These are phyloP conservation scores for Lepidostoma basale DNA, from an alignment of 1,140 invertebrate genomes.

Conservation along the genomic window DNA sequence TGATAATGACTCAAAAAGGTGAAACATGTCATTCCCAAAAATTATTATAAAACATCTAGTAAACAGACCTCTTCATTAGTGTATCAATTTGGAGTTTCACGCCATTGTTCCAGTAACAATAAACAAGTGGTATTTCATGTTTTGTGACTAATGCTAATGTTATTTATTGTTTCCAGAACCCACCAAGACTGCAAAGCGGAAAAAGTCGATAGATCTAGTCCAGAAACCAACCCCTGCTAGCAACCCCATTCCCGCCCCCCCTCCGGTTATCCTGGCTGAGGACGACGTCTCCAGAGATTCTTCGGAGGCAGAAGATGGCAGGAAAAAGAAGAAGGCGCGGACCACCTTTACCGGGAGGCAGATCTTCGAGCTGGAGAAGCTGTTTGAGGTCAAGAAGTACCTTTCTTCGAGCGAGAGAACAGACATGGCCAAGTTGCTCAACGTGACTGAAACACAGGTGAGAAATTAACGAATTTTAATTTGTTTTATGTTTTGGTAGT, in stretches of 20 bases:
- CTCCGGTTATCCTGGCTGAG: slow-evolving; percentile 68
- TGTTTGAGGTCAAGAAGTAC: slow-evolving; percentile 96
- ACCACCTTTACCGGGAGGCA: slow-evolving; percentile 95
- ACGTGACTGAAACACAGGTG: slow-evolving; percentile 96
- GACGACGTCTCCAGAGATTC: slow-evolving; percentile 74
- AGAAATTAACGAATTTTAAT: no score
- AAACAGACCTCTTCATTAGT: no score
- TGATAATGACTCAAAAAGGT: no score
- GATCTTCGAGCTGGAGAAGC: slow-evolving; percentile 94
- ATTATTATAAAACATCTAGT: no score
- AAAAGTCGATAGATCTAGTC: slow-evolving; percentile 54
- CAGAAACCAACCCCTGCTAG: background rate
- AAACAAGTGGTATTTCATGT: no score
- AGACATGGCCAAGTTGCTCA: slow-evolving; percentile 91
- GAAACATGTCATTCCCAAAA: no score
- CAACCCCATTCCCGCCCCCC: slow-evolving; percentile 60
- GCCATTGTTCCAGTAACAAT: no score
- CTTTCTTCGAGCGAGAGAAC: slow-evolving; percentile 92
- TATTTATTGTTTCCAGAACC: slow-evolving; percentile 51
- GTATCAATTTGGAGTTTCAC: no score
- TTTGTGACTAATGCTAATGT: background rate
- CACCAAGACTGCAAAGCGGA: slow-evolving; percentile 55
- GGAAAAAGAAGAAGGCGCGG: slow-evolving; percentile 91
- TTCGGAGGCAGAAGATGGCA: slow-evolving; percentile 67
- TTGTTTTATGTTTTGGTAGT: no score